Percentiles rank a stretch among this genome's conserved stretches.
Conservation (phyloP, 2,888 invertebrate genomes). For the Hydropsyche betteni region DNA sequence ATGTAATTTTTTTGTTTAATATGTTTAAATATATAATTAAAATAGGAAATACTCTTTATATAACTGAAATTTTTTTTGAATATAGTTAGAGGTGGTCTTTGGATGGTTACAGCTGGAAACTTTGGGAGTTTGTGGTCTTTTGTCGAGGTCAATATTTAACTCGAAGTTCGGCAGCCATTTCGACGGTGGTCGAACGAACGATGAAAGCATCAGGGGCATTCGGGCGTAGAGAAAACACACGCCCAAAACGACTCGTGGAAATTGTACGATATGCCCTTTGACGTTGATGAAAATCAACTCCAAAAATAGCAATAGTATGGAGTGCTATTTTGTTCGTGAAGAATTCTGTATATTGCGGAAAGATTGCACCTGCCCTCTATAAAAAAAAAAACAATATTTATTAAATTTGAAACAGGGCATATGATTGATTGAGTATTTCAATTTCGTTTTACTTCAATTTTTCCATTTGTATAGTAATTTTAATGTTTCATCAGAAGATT, state of each 20-base stretch:
- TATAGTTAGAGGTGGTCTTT: no score
- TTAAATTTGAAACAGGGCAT: no score
- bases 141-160: constrained; percentile 22
- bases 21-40: not conserved
- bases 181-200: not conserved
- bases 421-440: no score
- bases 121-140: not conserved
- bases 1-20: not conserved
- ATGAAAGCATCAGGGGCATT: not conserved
- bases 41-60: not conserved
- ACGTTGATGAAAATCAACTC: constrained; percentile 28
- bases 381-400: no score
- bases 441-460: no score
- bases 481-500: no score
- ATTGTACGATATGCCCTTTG: constrained; percentile 16
- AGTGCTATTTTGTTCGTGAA: no score
- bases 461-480: no score
- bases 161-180: constrained; percentile 10
- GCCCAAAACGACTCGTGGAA: not conserved
- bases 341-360: no score
- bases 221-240: not conserved
- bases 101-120: not conserved
- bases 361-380: no score
- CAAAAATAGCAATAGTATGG: not conserved
- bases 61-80: not conserved